Evolutionary conservation across 1,140 invertebrate genomes (phyloP).

Genomic region (Pectinophora gossypiella): DNA sequence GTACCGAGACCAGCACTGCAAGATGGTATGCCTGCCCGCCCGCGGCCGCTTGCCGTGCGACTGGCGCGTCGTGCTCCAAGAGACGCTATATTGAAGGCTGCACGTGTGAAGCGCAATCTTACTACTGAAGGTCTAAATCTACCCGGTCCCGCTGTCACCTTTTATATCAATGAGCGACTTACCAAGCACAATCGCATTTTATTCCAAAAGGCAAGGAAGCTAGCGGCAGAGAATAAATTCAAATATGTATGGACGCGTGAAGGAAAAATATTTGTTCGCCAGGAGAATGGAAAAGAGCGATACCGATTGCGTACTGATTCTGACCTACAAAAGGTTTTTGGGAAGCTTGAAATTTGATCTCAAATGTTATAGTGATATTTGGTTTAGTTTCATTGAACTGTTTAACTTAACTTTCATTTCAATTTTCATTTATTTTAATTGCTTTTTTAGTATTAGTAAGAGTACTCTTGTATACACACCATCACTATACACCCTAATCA

Average conservation of each 20-base stretch:
- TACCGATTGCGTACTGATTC: neutral
- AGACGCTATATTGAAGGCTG: neutral
- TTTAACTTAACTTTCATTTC: too few species aligned
- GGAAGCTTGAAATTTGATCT: neutral
- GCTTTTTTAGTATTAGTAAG: too few species aligned
- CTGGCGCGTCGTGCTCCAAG: neutral
- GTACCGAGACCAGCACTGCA: neutral
- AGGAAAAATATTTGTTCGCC: neutral
- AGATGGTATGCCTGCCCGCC: neutral
- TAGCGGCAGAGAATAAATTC: neutral
- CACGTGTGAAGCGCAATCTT: neutral
- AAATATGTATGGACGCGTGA: neutral
- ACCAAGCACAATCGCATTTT: neutral
- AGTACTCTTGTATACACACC: too few species aligned
- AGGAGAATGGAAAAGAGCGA: neutral
- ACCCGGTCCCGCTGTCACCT: neutral
- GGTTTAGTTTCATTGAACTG: neutral
- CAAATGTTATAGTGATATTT: neutral
- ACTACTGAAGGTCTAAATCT: neutral
- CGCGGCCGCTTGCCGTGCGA: neutral
- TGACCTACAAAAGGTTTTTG: conserved; percentile 1
- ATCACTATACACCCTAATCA: too few species aligned
- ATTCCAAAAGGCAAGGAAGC: neutral
- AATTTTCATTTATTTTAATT: too few species aligned
- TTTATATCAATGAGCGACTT: neutral